A percentile compares a stretch with the other conserved stretches of the same genome.
Conservation (phyloP, 2,797 vertebrate genomes). For the Coranthus polyacanthus region DNA sequence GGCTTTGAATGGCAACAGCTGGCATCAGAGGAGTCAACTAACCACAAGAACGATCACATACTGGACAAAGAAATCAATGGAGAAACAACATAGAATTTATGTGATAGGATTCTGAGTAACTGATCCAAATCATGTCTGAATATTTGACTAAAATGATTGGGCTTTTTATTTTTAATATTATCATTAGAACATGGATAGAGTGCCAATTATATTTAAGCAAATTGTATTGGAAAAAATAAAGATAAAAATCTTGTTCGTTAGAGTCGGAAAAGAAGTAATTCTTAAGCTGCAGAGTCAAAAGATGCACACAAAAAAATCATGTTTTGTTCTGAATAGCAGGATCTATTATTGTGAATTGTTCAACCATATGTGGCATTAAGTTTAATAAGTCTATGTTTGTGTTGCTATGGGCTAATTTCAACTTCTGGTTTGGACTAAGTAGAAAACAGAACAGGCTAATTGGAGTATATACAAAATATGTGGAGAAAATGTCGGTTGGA, state of each 20-base stretch:
- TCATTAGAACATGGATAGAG: neutral
- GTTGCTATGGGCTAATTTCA: conserved; percentile 29
- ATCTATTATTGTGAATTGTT: conserved; percentile 89
- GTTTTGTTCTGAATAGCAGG: conserved; percentile 93
- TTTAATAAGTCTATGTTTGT: conserved; percentile 45
- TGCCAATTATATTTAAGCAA: conserved; percentile 53
- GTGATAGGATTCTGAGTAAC: conserved; percentile 74
- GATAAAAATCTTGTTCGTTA: conserved; percentile 22
- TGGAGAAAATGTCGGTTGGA: conserved; percentile 29
- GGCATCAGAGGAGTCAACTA: conserved; percentile 86
- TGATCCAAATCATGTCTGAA: conserved; percentile 64
- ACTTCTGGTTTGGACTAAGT: conserved; percentile 26
- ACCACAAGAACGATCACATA: conserved; percentile 88
- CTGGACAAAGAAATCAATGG: conserved; percentile 87
- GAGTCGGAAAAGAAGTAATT: conserved; percentile 39
- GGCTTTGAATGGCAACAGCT: conserved; percentile 87
- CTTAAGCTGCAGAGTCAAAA: conserved; percentile 59
- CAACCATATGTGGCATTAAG: conserved; percentile 46
- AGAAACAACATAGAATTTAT: conserved; percentile 86
- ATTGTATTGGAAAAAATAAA: conserved; percentile 34
- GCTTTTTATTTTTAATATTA: neutral
- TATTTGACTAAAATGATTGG: conserved; percentile 41
- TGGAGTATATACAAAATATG: conserved; percentile 26
- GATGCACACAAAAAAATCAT: conserved; percentile 81
- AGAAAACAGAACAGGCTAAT: conserved; percentile 37